Base-by-base conservation (phyloP, 2,797 vertebrate species). In the Merluccius polli region DNA sequence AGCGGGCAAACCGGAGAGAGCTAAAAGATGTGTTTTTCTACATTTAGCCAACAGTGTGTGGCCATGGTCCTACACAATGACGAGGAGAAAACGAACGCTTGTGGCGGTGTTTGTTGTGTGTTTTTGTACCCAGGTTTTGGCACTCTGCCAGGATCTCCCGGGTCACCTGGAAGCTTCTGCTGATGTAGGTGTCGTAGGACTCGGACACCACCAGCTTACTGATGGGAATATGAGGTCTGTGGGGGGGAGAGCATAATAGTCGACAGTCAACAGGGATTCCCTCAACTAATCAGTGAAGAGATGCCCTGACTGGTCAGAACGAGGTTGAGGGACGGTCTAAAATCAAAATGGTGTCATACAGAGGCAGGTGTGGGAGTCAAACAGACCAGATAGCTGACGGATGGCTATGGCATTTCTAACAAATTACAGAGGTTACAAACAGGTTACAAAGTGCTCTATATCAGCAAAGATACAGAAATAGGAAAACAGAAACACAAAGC, bases 161-260 rank as follows among this genome's bases (percentile, higher is more conserved):
- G 0, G 97, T 98, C 71, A 98, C 97, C 90, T 99, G 98, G 93
- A 95, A 98, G 91, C 98, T 99, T 82, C 98, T 94, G 82, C 94
- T 96, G 90, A 99, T 99, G 83, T 99, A 99, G 0, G 94, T 95
- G 32, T 99, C 97, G 1, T 99, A 99, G n/a, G 97, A 94, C 87
- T 99, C 98, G 0, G 96, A 96, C 89, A 95, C 94, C 29, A 87
- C 89, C 89, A 99, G 88, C 87, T 99, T 98, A 92, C 93, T 96
- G 86, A 96, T 88, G 77, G 96, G 94, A 90, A 99, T 92, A 90
- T 98, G 96, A 98, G 98, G 98, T 98, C 98, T 99, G 81, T 24
- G 77, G 71, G 80, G 35, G 80, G 32, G 78, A 10, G 24, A 44
- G 52, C 52, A 59, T 59, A 24, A 27, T n/a, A 24, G n/a, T n/a